phyloP scores from a whole-genome alignment of 2,113 vertebrate species.

The Lynx canadensis region DNA sequence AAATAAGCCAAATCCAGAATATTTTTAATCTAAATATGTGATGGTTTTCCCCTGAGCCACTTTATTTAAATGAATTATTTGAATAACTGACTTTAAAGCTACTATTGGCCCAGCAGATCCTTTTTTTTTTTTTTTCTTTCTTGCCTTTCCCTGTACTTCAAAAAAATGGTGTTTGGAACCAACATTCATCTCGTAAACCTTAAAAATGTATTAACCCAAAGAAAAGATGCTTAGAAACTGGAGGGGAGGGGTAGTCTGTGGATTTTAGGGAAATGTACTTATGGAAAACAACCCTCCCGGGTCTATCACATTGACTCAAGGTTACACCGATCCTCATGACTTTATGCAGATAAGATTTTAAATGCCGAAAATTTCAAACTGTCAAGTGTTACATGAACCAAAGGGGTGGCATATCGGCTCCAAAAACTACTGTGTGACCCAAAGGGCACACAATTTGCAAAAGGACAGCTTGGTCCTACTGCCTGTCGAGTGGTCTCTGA shows the following conservation, averaged over 20 bases:
- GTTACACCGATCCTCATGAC: conserved; percentile 23
- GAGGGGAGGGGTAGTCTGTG: not conserved
- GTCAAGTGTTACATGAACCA: not conserved
- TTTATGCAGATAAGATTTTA: conserved; percentile 26
- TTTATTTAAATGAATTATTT: conserved; percentile 30
- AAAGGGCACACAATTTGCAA: conserved; percentile 21
- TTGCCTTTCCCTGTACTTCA: conserved; percentile 19
- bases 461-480: not conserved
- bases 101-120: not conserved
- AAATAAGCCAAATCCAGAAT: not conserved
- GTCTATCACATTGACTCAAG: conserved; percentile 37
- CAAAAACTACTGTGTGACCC: conserved; percentile 29
- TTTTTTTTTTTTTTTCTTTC: not conserved
- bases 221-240: not conserved
- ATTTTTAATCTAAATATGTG: not conserved
- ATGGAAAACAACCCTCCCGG: conserved; percentile 26
- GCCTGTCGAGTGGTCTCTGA: not conserved
- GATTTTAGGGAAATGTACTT: not conserved
- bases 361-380: conserved; percentile 46
- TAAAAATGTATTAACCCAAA: conserved; percentile 43
- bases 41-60: not conserved
- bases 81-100: not conserved
- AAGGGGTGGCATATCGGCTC: not conserved
- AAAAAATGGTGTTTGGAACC: not conserved
- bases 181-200: conserved; percentile 8